Percentiles rank a stretch among this genome's conserved stretches.
These are phyloP conservation scores for Nomada ruficornis DNA, from an alignment of 2,888 invertebrate genomes.

Conservation along the genomic window DNA sequence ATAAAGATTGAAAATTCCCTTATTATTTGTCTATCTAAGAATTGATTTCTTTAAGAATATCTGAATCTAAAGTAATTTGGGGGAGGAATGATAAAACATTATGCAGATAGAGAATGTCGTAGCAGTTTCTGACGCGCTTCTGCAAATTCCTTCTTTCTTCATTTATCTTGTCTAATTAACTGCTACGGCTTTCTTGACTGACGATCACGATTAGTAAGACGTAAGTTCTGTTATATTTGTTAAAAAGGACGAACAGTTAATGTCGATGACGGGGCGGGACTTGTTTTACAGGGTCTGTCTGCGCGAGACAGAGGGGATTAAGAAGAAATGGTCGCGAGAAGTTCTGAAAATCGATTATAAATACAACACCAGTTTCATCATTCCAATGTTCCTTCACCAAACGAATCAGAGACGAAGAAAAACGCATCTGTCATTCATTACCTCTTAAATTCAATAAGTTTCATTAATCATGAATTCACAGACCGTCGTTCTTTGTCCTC, in stretches of 20 bases:
- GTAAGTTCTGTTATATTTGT: conserved; percentile 81
- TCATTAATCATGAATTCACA: not conserved
- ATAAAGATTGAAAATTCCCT: too few relatives aligned
- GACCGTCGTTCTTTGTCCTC: conserved; percentile 26
- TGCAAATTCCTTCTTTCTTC: not conserved
- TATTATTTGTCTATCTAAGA: not conserved
- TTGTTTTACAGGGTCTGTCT: conserved; percentile 68
- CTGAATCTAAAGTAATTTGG: conserved; percentile 19
- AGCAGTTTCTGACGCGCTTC: conserved; percentile 17
- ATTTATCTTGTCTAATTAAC: not conserved
- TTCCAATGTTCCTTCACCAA: conserved; percentile 31
- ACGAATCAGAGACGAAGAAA: conserved; percentile 26
- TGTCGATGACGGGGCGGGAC: conserved; percentile 71
- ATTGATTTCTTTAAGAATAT: too few relatives aligned
- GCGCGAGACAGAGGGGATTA: conserved; percentile 53
- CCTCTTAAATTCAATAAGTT: not conserved
- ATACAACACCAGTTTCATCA: conserved; percentile 52
- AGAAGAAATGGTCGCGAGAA: conserved; percentile 66
- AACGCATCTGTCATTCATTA: not conserved
- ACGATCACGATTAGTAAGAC: conserved; percentile 66
- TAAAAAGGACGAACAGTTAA: conserved; percentile 82
- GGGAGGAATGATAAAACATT: conserved; percentile 46
- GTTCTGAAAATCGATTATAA: conserved; percentile 60
- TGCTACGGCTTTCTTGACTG: conserved; percentile 51
- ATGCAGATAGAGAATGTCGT: conserved; percentile 47